Base-by-base conservation (phyloP, 2,113 vertebrate species). In the Calypte anna region DNA sequence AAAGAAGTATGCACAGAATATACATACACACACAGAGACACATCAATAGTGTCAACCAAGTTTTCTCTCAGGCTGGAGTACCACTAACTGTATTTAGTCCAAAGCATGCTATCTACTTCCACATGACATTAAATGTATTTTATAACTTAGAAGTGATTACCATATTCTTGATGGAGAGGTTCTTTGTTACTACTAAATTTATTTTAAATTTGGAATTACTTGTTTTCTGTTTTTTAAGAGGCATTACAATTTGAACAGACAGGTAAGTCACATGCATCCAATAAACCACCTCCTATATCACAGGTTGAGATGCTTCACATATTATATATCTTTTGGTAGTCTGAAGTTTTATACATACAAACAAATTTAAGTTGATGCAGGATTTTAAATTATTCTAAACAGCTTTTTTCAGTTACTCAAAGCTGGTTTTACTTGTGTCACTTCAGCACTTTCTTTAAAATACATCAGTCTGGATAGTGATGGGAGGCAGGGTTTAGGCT, bases 1-100 rank as follows among this genome's bases (percentile, higher is more conserved):
- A 88, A 83, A 78, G 88, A 87, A 92, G 87, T 82, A 78, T 44
- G 74, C 43, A 91, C 23, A 91, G 59, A 93, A 93, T 82, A 94
- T 25, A 86, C 46, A 75, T 81, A 83, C 33, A 74, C 55, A 83
- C 18, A 64, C 84, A 68, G 0, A 88, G 68, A 79, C 70, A 36
- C 46, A 72, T 51, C 33, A 89, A 14, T 19, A 12, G 18, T 20
- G 12, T 86, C 43, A 69, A 94, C 6, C 16, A 66, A 78, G 16
- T 68, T 69, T 55, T 70, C 27, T 83, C 55, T 93, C 46, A 91
- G 58, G 46, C 14, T 17, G 5, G 28, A 63, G 69, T 86, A 78
- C 40, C 38, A 55, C 30, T 72, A 95, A 33, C 30, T 62, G 46
- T 63, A 76, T 24, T 53, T 20, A 74, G 51, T 91, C 57, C 77